Evolutionary conservation across 2,797 vertebrate species (phyloP).

Genomic region (Typhlichthys subterraneus): DNA sequence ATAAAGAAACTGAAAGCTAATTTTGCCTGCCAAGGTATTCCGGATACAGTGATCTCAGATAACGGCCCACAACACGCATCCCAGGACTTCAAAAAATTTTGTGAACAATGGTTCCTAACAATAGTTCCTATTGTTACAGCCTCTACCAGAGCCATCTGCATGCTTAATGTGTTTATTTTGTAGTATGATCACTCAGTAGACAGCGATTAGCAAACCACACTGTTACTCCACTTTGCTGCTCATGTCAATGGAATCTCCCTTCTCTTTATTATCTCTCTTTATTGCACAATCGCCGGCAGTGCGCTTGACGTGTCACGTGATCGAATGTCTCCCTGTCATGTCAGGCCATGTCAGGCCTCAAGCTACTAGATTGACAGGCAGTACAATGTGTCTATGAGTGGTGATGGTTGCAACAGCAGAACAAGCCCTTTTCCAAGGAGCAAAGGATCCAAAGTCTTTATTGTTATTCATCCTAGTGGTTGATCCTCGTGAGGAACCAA

Average conservation of each 20-base stretch:
- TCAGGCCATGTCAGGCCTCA: constrained; percentile 36
- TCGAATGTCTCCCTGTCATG: constrained; percentile 48
- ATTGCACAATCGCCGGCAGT: constrained; percentile 12
- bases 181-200: too few relatives aligned
- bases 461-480: constrained; percentile 37
- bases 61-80: too few relatives aligned
- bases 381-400: constrained; percentile 34
- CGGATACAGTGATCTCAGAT: too few relatives aligned
- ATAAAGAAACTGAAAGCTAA: too few relatives aligned
- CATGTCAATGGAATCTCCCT: background rate
- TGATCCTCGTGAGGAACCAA: constrained; percentile 53
- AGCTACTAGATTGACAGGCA: constrained; percentile 50
- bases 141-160: too few relatives aligned
- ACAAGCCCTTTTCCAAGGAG: background rate
- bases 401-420: constrained; percentile 19
- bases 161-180: too few relatives aligned
- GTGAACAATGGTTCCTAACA: too few relatives aligned
- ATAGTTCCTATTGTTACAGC: too few relatives aligned
- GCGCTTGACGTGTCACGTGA: constrained; percentile 18
- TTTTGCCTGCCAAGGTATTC: too few relatives aligned
- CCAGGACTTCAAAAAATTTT: too few relatives aligned
- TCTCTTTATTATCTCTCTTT: background rate
- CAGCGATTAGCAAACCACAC: background rate
- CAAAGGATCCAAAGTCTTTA: background rate
- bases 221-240: background rate